Conservation (phyloP, 2,797 vertebrate species). For the Gallinago stenura region DNA sequence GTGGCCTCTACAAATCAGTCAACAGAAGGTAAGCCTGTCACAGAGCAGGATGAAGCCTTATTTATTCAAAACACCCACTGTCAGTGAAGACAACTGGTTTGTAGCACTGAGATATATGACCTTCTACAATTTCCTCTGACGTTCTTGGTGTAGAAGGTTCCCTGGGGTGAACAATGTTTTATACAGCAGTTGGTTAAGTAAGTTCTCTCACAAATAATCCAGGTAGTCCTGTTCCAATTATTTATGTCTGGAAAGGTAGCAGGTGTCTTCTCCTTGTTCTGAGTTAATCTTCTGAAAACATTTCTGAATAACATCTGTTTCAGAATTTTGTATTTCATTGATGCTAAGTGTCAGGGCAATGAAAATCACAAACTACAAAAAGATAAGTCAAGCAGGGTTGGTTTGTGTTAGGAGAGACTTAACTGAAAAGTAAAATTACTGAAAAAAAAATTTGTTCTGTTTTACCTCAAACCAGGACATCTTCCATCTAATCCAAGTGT, state of each 20-base stretch:
- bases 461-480: neutral
- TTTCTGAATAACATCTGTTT: neutral
- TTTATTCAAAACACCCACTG: neutral
- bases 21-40: neutral
- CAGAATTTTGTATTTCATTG: neutral
- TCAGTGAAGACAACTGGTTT: neutral
- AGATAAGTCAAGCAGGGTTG: neutral
- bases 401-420: neutral
- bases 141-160: neutral
- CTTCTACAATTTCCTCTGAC: slow-evolving; percentile 35
- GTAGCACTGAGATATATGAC: neutral
- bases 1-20: neutral
- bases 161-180: slow-evolving; percentile 4
- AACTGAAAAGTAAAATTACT: neutral
- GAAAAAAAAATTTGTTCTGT: neutral
- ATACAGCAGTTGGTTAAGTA: neutral
- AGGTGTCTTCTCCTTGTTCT: neutral
- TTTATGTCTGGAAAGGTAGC: neutral
- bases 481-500: neutral
- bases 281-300: neutral
- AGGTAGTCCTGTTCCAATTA: neutral
- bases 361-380: neutral
- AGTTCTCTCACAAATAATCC: neutral
- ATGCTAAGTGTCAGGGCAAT: neutral
- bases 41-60: neutral